Percentiles rank a stretch among this genome's conserved stretches.
Evolutionary conservation across 2,113 vertebrate species (phyloP).

Genomic region (Sclerurus mexicanus): DNA sequence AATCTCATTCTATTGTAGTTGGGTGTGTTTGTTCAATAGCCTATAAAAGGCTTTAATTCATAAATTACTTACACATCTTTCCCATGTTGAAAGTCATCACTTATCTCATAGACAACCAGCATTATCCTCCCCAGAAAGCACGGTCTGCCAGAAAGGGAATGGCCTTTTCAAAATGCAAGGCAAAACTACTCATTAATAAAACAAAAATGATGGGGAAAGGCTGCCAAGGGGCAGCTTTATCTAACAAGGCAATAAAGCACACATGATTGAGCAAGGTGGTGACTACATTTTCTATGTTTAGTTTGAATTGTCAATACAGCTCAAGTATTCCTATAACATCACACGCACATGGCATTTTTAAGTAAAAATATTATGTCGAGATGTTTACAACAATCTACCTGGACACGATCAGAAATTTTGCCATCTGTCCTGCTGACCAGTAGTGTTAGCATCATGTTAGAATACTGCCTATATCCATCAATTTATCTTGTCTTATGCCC

Average conservation of each 20-base stretch:
- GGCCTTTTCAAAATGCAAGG: constrained; percentile 45
- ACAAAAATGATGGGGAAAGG: constrained; percentile 41
- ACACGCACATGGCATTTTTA: not conserved
- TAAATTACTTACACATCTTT: constrained; percentile 39
- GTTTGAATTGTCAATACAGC: not conserved
- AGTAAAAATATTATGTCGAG: not conserved
- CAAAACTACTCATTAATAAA: constrained; percentile 64
- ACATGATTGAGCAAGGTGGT: constrained; percentile 34
- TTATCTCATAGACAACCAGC: not conserved
- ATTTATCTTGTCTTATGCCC: not conserved
- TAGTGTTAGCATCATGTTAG: not conserved
- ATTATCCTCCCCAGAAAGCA: constrained; percentile 33
- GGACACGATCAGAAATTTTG: not conserved
- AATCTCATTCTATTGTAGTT: not conserved
- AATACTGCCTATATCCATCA: not conserved
- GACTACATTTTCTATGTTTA: not conserved
- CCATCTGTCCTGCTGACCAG: not conserved
- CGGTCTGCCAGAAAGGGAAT: constrained; percentile 24
- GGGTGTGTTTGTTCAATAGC: not conserved
- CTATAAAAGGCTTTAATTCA: constrained; percentile 28
- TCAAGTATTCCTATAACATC: not conserved
- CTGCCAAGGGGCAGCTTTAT: constrained; percentile 62
- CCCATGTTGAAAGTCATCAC: constrained; percentile 1
- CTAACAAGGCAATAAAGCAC: constrained; percentile 47
- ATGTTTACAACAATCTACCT: not conserved